phyloP scores from a whole-genome alignment of 2,797 vertebrate species.

The Anguilla anguilla region DNA sequence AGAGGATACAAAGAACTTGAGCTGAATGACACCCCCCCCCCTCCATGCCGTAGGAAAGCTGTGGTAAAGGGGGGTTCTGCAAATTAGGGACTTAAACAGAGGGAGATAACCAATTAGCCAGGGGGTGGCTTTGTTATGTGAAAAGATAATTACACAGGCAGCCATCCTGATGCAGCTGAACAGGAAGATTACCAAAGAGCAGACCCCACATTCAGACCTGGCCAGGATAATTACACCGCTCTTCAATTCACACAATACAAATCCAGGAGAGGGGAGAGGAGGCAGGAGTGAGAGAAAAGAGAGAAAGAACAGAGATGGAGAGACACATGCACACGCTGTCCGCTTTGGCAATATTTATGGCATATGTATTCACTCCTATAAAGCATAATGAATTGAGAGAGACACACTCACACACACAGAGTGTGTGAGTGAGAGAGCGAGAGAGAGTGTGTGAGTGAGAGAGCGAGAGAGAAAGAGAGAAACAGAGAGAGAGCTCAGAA shows the following conservation, averaged over 20 bases:
- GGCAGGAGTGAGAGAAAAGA: no score
- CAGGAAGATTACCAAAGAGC: constrained; percentile 56
- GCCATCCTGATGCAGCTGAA: constrained; percentile 68
- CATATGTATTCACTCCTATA: no score
- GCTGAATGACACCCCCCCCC: background rate
- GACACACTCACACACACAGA: no score
- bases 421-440: no score
- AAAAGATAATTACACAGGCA: constrained; percentile 64
- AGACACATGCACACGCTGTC: no score
- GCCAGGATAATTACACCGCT: constrained; percentile 69
- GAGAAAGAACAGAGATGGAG: no score
- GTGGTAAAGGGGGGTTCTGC: constrained; percentile 40
- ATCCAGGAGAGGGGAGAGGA: no score
- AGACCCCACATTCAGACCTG: constrained; percentile 51
- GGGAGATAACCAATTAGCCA: constrained; percentile 55
- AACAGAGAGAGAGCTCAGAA: no score
- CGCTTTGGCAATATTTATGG: no score
- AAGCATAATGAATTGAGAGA: no score
- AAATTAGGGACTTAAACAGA: constrained; percentile 62
- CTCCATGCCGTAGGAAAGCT: constrained; percentile 25
- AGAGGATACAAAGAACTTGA: background rate
- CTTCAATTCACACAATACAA: constrained; percentile 67
- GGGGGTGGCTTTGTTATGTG: constrained; percentile 58
- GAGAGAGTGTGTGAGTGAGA: no score
- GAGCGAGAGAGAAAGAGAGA: no score